Evolutionary conservation across 2,113 vertebrate genomes (phyloP).

Genomic region (Pycnonotus jocosus): DNA sequence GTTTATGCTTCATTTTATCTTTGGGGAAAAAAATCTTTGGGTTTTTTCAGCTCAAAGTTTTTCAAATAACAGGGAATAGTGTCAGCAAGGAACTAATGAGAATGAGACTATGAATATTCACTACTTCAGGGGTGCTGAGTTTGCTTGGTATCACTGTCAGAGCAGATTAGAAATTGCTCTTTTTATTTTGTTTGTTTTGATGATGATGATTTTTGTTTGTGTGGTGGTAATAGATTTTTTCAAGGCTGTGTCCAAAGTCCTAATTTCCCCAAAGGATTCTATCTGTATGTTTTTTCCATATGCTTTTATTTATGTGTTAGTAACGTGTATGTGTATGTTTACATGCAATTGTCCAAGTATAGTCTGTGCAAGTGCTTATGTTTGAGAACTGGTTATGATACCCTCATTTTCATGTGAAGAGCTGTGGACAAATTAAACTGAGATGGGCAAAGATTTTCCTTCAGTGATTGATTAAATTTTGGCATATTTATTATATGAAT

Average conservation of each 20-base stretch:
- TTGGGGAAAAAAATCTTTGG: not conserved
- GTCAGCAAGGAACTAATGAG: not conserved
- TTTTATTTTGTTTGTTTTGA: not conserved
- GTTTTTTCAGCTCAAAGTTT: not conserved
- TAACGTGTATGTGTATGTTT: not conserved
- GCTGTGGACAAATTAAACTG: not conserved
- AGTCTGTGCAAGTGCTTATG: not conserved
- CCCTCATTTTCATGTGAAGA: not conserved
- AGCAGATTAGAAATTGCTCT: conserved; percentile 46
- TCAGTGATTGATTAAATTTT: not conserved
- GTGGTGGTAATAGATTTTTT: not conserved
- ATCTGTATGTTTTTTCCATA: not conserved
- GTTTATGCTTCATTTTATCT: not conserved
- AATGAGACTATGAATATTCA: conserved; percentile 8
- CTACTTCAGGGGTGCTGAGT: conserved; percentile 33
- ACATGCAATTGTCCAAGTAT: not conserved
- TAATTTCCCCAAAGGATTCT: not conserved
- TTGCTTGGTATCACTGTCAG: conserved; percentile 21
- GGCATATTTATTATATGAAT: not conserved
- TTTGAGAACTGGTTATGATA: not conserved
- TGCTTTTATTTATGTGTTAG: not conserved
- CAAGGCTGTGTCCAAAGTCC: not conserved
- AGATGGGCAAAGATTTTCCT: not conserved
- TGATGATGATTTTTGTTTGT: not conserved
- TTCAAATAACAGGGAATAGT: not conserved